phyloP scores from a whole-genome alignment of 2,888 invertebrate species.

The Deilephila elpenor region DNA sequence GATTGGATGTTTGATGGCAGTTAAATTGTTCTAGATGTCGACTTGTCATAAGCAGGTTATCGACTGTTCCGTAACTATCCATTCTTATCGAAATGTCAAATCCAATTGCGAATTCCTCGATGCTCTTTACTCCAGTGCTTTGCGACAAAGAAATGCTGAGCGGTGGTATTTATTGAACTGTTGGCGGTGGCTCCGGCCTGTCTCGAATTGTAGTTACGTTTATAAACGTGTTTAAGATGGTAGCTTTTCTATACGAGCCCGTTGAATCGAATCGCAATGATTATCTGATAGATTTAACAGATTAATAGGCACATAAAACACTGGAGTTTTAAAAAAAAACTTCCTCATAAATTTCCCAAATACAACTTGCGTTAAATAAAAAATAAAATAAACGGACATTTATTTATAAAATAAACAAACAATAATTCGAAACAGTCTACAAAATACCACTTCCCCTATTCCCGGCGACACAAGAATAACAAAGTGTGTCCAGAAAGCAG shows the following conservation, averaged over 20 bases:
- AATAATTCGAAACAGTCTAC: background rate
- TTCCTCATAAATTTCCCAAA: too few relatives aligned
- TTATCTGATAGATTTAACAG: too few relatives aligned
- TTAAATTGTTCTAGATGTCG: constrained; percentile 36
- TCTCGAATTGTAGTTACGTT: background rate
- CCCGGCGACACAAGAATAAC: constrained; percentile 2
- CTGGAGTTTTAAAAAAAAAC: too few relatives aligned
- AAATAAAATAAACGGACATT: too few relatives aligned
- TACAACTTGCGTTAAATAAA: too few relatives aligned
- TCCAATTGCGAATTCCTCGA: constrained; percentile 32
- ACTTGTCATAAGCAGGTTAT: constrained; percentile 58
- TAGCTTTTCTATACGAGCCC: too few relatives aligned
- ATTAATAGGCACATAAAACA: too few relatives aligned
- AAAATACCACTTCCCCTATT: constrained; percentile 2
- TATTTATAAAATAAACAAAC: background rate
- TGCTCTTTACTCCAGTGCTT: constrained; percentile 24
- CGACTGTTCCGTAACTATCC: constrained; percentile 56
- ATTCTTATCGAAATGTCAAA: constrained; percentile 58
- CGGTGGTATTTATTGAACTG: background rate
- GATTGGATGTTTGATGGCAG: background rate
- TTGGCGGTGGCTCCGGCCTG: background rate
- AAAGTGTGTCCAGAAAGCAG: background rate
- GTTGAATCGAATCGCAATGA: too few relatives aligned
- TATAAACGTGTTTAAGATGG: background rate
- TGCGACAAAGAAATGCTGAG: constrained; percentile 20